A percentile compares a stretch with the other conserved stretches of the same genome.
These are phyloP conservation scores for Athene cunicularia DNA, from an alignment of 2,113 vertebrate species.

Conservation along the genomic window DNA sequence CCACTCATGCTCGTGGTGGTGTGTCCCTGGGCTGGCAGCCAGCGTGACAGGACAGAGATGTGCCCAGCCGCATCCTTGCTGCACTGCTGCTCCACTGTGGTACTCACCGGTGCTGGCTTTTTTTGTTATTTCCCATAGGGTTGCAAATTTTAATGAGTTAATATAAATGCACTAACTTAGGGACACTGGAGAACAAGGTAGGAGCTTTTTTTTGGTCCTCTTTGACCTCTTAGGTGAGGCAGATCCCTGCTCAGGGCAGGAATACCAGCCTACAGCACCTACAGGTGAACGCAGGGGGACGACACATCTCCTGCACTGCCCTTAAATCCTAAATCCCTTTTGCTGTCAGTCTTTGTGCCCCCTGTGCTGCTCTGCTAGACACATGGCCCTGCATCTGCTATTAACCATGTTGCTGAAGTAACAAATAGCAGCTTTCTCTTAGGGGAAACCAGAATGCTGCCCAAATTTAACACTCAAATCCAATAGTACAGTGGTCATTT, in stretches of 20 bases:
- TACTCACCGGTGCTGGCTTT: background rate
- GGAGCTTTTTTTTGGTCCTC: background rate
- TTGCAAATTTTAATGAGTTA: background rate
- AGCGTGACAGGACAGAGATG: rapidly evolving
- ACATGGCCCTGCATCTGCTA: rapidly evolving
- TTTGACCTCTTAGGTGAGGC: background rate
- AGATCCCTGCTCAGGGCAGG: background rate
- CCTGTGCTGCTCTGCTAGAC: background rate
- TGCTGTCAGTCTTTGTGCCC: background rate
- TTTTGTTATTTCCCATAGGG: background rate
- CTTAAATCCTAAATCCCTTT: background rate
- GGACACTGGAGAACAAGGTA: background rate
- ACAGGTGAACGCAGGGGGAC: background rate
- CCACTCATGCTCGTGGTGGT: rapidly evolving
- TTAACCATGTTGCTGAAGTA: background rate
- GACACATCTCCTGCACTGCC: background rate
- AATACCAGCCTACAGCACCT: background rate
- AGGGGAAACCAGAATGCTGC: background rate
- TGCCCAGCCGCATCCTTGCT: background rate
- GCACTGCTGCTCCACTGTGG: background rate
- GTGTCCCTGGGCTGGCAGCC: background rate
- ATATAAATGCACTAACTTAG: background rate
- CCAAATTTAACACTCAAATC: background rate
- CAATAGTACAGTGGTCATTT: background rate
- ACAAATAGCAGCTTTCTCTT: background rate